Conservation (phyloP, 1,140 invertebrate species). For the Phenacoccus solenopsis region DNA sequence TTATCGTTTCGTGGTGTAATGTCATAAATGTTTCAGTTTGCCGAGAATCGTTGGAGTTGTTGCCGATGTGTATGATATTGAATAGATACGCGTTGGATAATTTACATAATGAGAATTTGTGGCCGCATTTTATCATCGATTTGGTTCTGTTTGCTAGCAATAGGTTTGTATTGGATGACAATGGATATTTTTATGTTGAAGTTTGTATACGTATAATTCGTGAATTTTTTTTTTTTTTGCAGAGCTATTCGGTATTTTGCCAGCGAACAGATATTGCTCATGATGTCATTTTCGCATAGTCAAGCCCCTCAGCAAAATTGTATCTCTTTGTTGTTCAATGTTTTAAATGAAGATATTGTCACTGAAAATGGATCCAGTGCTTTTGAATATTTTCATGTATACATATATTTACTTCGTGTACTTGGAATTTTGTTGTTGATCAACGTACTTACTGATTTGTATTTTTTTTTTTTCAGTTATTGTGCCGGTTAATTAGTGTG, state of each 20-base stretch:
- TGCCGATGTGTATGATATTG: slow-evolving; percentile 73
- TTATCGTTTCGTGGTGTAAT: slow-evolving; percentile 16
- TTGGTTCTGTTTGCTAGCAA: slow-evolving; percentile 59
- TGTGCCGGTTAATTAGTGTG: not conserved
- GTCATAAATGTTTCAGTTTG: slow-evolving; percentile 48
- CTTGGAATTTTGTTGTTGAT: no score
- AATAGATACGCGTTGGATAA: slow-evolving; percentile 63
- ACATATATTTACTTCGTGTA: no score
- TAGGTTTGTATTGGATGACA: slow-evolving; percentile 31
- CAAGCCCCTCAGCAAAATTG: slow-evolving; percentile 52
- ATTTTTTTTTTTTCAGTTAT: slow-evolving; percentile 10
- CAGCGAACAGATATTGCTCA: slow-evolving; percentile 68
- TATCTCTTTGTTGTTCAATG: slow-evolving; percentile 62
- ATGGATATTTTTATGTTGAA: slow-evolving; percentile 19
- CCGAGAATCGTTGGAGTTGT: slow-evolving; percentile 80
- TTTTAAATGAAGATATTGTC: slow-evolving; percentile 54
- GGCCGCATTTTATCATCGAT: slow-evolving; percentile 80
- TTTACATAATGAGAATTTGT: slow-evolving; percentile 53
- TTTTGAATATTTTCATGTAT: slow-evolving; percentile 61
- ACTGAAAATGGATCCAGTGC: slow-evolving; percentile 61
- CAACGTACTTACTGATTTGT: no score
- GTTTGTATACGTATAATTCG: not conserved
- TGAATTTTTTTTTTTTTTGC: slow-evolving; percentile 30
- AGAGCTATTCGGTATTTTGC: slow-evolving; percentile 57
- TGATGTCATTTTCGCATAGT: slow-evolving; percentile 53